Percentiles rank a stretch among this genome's conserved stretches.
phyloP scores from a whole-genome alignment of 2,888 invertebrate genomes.

The Vanessa cardui region DNA sequence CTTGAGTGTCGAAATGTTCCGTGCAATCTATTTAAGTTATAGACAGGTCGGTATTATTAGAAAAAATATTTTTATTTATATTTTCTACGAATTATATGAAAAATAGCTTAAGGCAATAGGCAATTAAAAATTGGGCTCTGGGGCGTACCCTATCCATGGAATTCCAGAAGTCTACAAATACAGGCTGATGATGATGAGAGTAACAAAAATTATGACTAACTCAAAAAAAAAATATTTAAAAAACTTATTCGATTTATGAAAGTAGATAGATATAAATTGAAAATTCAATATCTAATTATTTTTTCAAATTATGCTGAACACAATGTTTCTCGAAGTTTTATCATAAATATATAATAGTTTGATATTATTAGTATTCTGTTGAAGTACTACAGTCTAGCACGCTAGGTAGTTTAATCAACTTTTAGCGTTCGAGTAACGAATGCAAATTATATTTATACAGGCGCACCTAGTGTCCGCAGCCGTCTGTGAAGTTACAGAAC shows the following conservation, averaged over 20 bases:
- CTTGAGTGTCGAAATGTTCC: not conserved
- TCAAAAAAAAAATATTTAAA: too few relatives aligned
- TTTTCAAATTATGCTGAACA: not conserved
- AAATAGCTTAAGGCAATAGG: too few relatives aligned
- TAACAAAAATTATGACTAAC: too few relatives aligned
- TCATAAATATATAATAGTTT: conserved; percentile 12
- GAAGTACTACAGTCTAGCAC: conserved; percentile 14
- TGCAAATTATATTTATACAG: conserved; percentile 73
- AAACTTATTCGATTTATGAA: too few relatives aligned
- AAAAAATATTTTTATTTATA: too few relatives aligned
- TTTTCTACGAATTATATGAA: too few relatives aligned
- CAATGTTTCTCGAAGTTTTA: not conserved
- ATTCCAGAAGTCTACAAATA: too few relatives aligned
- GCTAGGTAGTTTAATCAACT: conserved; percentile 29
- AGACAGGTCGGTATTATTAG: too few relatives aligned
- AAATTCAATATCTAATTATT: not conserved
- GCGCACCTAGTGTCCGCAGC: conserved; percentile 54
- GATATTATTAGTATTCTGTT: conserved; percentile 14
- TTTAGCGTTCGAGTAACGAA: conserved; percentile 55
- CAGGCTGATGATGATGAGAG: too few relatives aligned
- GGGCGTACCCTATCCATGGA: too few relatives aligned
- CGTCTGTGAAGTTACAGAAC: conserved; percentile 72
- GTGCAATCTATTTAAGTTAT: not conserved
- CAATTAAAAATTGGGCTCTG: too few relatives aligned
- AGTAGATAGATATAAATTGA: too few relatives aligned